Base-by-base conservation (phyloP, 2,113 vertebrate genomes). In the Clarias gariepinus region DNA sequence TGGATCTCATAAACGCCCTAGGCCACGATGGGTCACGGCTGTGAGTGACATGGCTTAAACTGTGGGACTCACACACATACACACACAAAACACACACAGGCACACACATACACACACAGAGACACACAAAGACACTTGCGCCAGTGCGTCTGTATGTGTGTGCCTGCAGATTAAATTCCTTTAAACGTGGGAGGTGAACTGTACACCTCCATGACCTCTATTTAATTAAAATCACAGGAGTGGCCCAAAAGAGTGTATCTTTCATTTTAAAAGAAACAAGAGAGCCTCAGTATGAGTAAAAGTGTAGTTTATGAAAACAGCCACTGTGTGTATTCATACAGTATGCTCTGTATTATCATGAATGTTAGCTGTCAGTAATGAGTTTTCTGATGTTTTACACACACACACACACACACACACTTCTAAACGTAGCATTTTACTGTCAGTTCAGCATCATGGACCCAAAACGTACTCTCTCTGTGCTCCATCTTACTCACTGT, bases 221-320 rank as follows among this genome's bases (percentile, higher is more conserved):
- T 89, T 91, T 91, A 91, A 91, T 91, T 91, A 91, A 91, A 91
- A 90, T 89, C 91, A 90, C 88, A 91, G 88, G 87, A 89, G 88
- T 89, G 85, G 86, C 87, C 89, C 83, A 86, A 86, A 89, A 91
- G 85, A 89, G 87, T 84, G 81, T 82, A 85, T 85, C 89, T 84
- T 85, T 91, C 89, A 91, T 88, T 88, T 84, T 90, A 82, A 61
- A 85, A 87, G 85, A 87, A 77, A 87, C 73, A 81, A 87, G 76
- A 84, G 81, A 81, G 74, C 68, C 53, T 85, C 80, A 80, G 73
- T 82, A 58, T 81, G 73, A 80, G 64, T 74, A 36, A 21, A n/a
- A 21, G 74, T 16, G 47, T 6, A 30, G 76, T 61, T 57, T 36
- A 53, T 53, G 19, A 61, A 81, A 78, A 77, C 58, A 33, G 33